A percentile compares a stretch with the other conserved stretches of the same genome.
These are phyloP conservation scores for Oryzias sinensis DNA, from an alignment of 2,797 vertebrate species.

Conservation along the genomic window DNA sequence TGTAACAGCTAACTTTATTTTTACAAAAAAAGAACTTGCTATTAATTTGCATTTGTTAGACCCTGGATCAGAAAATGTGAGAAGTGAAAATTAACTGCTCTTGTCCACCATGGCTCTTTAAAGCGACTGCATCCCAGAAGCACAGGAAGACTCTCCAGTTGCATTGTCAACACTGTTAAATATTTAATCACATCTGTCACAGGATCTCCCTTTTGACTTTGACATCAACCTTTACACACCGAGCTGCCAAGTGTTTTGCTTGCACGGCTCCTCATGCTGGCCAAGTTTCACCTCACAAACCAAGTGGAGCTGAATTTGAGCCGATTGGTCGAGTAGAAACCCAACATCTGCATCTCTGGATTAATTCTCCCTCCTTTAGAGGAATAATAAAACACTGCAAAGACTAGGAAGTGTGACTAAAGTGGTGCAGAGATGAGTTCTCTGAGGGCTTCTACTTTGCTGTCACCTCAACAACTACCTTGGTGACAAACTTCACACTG, in stretches of 20 bases:
- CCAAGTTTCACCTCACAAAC: slow-evolving; percentile 34
- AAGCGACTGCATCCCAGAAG: slow-evolving; percentile 49
- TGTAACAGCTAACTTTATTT: no score
- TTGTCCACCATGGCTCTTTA: slow-evolving; percentile 74
- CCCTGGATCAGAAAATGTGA: slow-evolving; percentile 27
- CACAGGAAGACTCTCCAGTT: slow-evolving; percentile 64
- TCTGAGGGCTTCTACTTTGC: slow-evolving; percentile 25
- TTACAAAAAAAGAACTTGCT: no score
- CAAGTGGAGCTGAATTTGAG: slow-evolving; percentile 24
- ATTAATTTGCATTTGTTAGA: slow-evolving; percentile 4
- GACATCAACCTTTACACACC: slow-evolving; percentile 63
- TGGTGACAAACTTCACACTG: slow-evolving; percentile 41
- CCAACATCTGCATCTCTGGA: not conserved
- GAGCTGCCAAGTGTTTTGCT: slow-evolving; percentile 58
- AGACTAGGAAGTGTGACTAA: not conserved
- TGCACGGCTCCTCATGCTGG: slow-evolving; percentile 27
- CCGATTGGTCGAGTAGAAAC: slow-evolving; percentile 26
- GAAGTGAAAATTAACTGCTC: slow-evolving; percentile 69
- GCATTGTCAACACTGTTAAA: slow-evolving; percentile 74
- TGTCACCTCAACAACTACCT: slow-evolving; percentile 59
- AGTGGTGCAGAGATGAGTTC: slow-evolving; percentile 16
- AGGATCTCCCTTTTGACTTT: slow-evolving; percentile 75
- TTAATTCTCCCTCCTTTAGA: slow-evolving; percentile 22
- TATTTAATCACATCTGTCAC: slow-evolving; percentile 77
- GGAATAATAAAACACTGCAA: slow-evolving; percentile 7